Evolutionary conservation across 2,113 vertebrate species (phyloP), one percentile per base, ranked within the genome.

Genomic region (Pogona vitticeps): DNA sequence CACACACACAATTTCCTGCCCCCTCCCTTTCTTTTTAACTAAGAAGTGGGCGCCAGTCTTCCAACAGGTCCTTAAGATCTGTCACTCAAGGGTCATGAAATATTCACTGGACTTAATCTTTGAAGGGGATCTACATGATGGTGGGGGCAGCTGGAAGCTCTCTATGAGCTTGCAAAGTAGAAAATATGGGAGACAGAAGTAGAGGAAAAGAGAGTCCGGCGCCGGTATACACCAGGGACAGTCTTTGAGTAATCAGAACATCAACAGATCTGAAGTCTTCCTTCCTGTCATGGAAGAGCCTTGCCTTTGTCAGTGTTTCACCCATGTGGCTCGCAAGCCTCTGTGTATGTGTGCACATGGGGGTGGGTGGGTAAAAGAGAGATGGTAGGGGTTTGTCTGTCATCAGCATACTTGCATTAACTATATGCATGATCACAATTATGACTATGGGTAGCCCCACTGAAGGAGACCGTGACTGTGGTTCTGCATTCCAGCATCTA

Each of bases 21-120:
- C 28, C 2, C 26, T 59, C 86, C 86, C 46, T 89, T 91, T 88
- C 89, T 91, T 92, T 90, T 1, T 75, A 93, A 93, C 94, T 93
- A 92, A 92, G 93, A 94, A 90, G 89, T 79, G 94, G 96, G 97
- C 97, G 96, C 96, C 97, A 96, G 96, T 87, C 93, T 93, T 94
- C 93, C 94, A 95, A 94, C 95, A 94, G 95, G 94, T 95, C 94
- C 92, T 97, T 89, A 83, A 94, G 92, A 95, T 82, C 95, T 95
- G 96, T 96, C 96, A 95, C 77, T 97, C 96, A 96, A 89, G 75
- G 80, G 61, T 80, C 96, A 97, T 97, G 94, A 97, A 97, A 97
- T 97, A 97, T 97, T 97, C 95, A 97, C 95, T 87, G 88, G 67
- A 59, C 93, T 96, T 96, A 92, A 93, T 96, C 95, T 96, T 91